These are phyloP conservation scores for Antheraea yamamai DNA, from an alignment of 2,888 invertebrate species.

Conservation along the genomic window DNA sequence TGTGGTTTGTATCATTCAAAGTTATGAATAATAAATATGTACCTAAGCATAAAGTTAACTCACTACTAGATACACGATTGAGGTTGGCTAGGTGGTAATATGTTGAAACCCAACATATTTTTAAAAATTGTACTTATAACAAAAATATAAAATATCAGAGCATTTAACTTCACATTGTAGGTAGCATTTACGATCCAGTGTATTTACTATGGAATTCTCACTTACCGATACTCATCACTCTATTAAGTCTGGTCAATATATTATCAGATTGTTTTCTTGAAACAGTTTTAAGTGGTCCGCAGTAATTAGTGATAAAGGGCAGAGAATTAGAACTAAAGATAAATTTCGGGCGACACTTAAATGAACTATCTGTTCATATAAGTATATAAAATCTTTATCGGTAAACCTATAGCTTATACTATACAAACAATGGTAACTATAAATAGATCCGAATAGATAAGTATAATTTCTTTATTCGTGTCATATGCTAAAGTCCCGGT, in stretches of 20 bases:
- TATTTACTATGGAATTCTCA: background rate
- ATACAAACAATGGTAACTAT: too few relatives aligned
- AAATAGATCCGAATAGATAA: background rate
- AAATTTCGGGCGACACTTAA: too few relatives aligned
- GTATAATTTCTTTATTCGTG: background rate
- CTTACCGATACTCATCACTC: background rate
- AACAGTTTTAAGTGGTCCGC: background rate
- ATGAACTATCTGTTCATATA: too few relatives aligned
- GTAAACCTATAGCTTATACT: too few relatives aligned
- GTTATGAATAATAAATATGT: background rate
- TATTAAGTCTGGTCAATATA: background rate
- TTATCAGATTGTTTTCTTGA: background rate
- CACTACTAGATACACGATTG: background rate
- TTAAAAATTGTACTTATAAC: background rate
- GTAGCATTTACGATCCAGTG: too few relatives aligned
- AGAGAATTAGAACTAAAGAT: too few relatives aligned
- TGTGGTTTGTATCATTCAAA: background rate
- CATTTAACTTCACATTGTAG: too few relatives aligned
- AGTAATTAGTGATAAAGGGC: background rate
- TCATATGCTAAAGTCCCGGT: background rate
- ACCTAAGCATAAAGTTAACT: background rate
- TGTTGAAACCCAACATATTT: background rate
- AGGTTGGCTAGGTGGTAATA: background rate
- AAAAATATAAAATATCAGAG: too few relatives aligned
- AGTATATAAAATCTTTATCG: too few relatives aligned